Evolutionary conservation across 2,888 invertebrate genomes (phyloP).

Genomic region (Leptopilina drosophilae): DNA sequence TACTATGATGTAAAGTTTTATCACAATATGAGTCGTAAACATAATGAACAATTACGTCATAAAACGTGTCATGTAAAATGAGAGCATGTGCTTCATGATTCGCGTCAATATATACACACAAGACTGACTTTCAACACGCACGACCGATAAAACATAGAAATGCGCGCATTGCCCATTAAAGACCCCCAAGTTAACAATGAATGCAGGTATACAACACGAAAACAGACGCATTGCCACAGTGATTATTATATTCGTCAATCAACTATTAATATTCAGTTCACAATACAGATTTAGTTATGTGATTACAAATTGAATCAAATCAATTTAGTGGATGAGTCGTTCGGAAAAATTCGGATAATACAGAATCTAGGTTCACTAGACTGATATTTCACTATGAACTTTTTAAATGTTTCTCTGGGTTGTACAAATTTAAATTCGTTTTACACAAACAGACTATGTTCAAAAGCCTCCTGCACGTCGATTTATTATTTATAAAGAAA

Average conservation of each 20-base stretch:
- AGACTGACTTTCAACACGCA: constrained; percentile 5
- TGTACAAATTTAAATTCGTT: too few species aligned
- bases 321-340: too few species aligned
- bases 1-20: background rate
- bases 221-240: background rate
- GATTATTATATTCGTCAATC: constrained; percentile 9
- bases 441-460: too few species aligned
- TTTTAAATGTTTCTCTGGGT: too few species aligned
- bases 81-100: constrained; percentile 14
- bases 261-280: background rate
- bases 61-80: constrained; percentile 17
- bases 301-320: too few species aligned
- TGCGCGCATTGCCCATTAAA: constrained; percentile 14
- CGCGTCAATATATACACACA: constrained; percentile 4
- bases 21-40: background rate
- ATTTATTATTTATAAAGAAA: too few species aligned
- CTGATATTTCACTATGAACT: too few species aligned
- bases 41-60: constrained; percentile 19
- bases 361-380: too few species aligned
- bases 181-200: background rate
- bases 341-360: too few species aligned
- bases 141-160: constrained; percentile 2
- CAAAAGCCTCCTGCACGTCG: too few species aligned
- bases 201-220: background rate
- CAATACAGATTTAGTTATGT: too few species aligned